phyloP scores from a whole-genome alignment of 2,113 vertebrate species.

The Oreochromis spilurus region DNA sequence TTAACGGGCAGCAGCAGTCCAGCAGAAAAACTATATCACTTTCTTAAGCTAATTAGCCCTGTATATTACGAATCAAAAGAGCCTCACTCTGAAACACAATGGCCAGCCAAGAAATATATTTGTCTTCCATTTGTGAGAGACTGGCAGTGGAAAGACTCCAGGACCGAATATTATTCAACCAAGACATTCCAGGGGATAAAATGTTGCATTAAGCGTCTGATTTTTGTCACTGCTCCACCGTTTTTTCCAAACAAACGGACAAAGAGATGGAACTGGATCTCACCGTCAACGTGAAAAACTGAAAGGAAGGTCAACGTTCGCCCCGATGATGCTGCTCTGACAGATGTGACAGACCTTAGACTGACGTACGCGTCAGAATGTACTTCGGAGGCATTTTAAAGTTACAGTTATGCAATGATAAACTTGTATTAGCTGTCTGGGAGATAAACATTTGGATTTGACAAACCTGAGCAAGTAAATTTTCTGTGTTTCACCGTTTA shows the following conservation, averaged over 20 bases:
- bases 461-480: not conserved
- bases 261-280: not conserved
- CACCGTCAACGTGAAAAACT: not conserved
- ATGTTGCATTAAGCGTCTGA: conserved; percentile 32
- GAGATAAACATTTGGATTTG: not conserved
- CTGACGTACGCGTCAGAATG: not conserved
- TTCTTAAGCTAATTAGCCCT: conserved; percentile 69
- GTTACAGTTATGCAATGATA: not conserved
- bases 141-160: conserved; percentile 49
- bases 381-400: rapidly evolving
- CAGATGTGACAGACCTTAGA: not conserved
- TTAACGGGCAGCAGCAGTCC: conserved; percentile 37
- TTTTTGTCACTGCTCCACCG: conserved; percentile 22
- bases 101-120: conserved; percentile 74
- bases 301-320: not conserved
- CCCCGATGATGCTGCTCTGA: not conserved
- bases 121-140: conserved; percentile 55
- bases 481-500: not conserved
- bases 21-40: conserved; percentile 53
- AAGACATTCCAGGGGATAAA: conserved; percentile 42
- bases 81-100: conserved; percentile 41
- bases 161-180: conserved; percentile 37
- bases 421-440: not conserved
- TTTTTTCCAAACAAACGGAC: not conserved
- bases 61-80: conserved; percentile 67